phyloP scores from a whole-genome alignment of 2,113 vertebrate genomes.

The Tympanuchus pallidicinctus region DNA sequence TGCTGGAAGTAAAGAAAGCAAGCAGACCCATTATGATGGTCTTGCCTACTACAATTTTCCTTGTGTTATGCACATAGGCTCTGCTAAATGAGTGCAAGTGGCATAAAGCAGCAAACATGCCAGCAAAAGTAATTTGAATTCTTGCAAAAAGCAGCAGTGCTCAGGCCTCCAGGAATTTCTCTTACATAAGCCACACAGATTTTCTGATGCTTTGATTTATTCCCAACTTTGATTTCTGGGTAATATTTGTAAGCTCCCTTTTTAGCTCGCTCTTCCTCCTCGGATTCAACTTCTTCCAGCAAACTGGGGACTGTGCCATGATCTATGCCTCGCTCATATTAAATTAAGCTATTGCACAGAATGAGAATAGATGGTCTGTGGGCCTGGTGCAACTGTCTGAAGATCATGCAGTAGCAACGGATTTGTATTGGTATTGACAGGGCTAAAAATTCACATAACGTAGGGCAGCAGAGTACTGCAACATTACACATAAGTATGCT shows the following conservation, averaged over 20 bases:
- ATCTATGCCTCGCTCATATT: rapidly evolving
- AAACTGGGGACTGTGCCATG: neutral
- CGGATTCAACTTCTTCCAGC: neutral
- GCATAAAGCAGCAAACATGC: neutral
- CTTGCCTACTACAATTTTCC: neutral
- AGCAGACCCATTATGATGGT: neutral
- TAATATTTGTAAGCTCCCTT: neutral
- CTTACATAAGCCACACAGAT: neutral
- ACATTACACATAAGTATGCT: neutral
- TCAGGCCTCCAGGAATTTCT: neutral
- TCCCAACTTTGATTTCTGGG: neutral
- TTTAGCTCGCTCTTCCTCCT: neutral
- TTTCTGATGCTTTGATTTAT: neutral
- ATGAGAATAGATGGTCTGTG: neutral
- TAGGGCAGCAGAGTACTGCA: neutral
- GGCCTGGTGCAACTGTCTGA: neutral
- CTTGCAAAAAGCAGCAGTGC: neutral
- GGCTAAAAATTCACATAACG: neutral
- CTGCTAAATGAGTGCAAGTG: neutral
- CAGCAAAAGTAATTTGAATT: neutral
- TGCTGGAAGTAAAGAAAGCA: neutral
- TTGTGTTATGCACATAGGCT: neutral
- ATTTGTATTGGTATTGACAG: rapidly evolving
- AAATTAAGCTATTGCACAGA: neutral
- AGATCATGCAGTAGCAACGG: neutral